Base-by-base conservation (phyloP, 2,888 invertebrate species). In the Cosmorhoe ocellata region DNA sequence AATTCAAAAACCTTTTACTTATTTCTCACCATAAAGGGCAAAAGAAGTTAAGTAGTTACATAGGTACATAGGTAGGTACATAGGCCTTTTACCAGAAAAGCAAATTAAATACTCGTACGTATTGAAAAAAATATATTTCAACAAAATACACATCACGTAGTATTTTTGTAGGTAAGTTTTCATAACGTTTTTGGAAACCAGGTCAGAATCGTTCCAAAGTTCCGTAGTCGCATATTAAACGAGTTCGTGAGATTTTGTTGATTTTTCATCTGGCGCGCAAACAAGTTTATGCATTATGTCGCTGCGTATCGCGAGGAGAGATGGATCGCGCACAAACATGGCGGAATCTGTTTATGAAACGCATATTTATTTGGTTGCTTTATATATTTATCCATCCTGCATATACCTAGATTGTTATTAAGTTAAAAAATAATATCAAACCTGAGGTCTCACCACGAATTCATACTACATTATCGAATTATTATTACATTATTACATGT, bases 221-320 rank as follows among this genome's bases (percentile, higher is more conserved):
- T 39, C 30, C 34, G 44, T 31, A 40, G 31, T 43, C 48, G 57
- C 49, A 51, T 53, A 60, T 46, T 49, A 45, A 56, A 47, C 31
- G 47, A 43, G 56, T 55, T 58, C 50, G 54, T 37, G 44, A 14
- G 49, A 47, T 51, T 51, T 44, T 62, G 59, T 62, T 56, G 58
- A 58, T 56, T 59, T 62, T 62, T 62, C 58, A 62, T 62, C 55
- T 51, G 54, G 41, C 41, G 47, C 36, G 53, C 56, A 62, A 59
- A 62, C 62, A 62, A 52, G 58, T 58, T 62, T 62, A 59, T 58
- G 61, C 61, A 62, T 59, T 58, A 62, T 51, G 54, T 51, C 56
- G 38, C 38, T 41, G 43, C 47, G 52, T 56, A 49, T 30, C 52
- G 46, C 48, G 52, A 45, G 24, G 36, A 49, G 57, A 61, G 61